phyloP scores from a whole-genome alignment of 1,140 invertebrate species.

The Drosophila quadrilineata region DNA sequence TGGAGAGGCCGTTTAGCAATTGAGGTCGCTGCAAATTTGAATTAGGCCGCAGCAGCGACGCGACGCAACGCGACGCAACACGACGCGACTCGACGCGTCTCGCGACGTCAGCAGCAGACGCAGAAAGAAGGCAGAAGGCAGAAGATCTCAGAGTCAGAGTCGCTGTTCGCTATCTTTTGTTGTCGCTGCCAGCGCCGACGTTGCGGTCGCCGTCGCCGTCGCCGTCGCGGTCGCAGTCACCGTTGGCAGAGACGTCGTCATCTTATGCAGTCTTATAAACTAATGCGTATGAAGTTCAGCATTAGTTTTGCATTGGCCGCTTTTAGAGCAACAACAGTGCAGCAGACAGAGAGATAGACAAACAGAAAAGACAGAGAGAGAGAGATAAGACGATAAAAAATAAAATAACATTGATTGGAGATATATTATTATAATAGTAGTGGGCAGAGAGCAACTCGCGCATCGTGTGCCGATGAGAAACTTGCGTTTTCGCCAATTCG shows the following conservation, averaged over 20 bases:
- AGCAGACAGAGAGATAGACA: background rate
- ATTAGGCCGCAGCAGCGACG: background rate
- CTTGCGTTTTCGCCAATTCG: constrained; percentile 84
- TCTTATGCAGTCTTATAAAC: constrained; percentile 63
- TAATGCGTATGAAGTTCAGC: constrained; percentile 73
- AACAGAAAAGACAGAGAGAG: background rate
- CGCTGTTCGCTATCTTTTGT: background rate
- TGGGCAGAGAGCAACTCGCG: background rate
- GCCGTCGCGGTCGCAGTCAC: background rate
- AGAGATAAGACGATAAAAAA: background rate
- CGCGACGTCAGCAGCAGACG: too few species aligned
- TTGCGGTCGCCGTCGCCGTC: background rate
- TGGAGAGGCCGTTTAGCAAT: constrained; percentile 45
- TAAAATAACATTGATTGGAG: too few species aligned
- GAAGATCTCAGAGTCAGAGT: too few species aligned
- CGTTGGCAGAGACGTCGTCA: background rate
- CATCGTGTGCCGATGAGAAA: constrained; percentile 84
- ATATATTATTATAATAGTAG: too few species aligned
- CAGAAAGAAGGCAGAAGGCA: too few species aligned
- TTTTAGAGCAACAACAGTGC: constrained; percentile 63
- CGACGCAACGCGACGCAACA: background rate
- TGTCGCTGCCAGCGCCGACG: background rate
- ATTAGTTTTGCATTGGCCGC: constrained; percentile 75
- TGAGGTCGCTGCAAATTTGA: constrained; percentile 31
- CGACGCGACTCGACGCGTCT: too few species aligned